Percentiles rank a stretch among this genome's conserved stretches.
These are phyloP conservation scores for Sarcophaga rosellei DNA, from an alignment of 2,888 invertebrate species.

Conservation along the genomic window DNA sequence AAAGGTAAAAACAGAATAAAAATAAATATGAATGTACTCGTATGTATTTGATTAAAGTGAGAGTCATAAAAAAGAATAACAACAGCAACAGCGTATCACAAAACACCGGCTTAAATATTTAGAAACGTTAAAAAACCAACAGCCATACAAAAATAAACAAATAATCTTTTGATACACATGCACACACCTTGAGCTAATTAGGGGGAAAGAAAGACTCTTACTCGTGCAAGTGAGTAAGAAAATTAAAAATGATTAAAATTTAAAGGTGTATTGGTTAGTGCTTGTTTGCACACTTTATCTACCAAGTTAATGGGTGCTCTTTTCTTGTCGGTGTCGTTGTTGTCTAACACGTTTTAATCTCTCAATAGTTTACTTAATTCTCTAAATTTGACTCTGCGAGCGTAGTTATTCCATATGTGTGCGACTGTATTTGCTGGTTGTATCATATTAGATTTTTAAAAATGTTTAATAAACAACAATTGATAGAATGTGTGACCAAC, in stretches of 20 bases:
- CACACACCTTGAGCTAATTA: slow-evolving; percentile 29
- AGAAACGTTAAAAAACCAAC: slow-evolving; percentile 38
- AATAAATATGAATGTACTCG: slow-evolving; percentile 12
- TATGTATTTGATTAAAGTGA: slow-evolving; percentile 57
- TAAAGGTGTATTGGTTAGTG: neutral
- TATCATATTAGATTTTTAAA: slow-evolving; percentile 46
- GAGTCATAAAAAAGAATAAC: slow-evolving; percentile 51
- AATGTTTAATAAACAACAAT: slow-evolving; percentile 54
- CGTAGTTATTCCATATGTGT: neutral
- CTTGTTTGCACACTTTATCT: slow-evolving; percentile 42
- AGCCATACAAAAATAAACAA: slow-evolving; percentile 11
- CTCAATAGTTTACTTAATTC: neutral
- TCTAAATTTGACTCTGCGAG: neutral
- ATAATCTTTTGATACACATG: neutral
- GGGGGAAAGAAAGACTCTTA: neutral
- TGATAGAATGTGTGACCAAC: slow-evolving; percentile 30
- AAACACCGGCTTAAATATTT: slow-evolving; percentile 47
- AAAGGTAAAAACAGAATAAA: slow-evolving; percentile 11
- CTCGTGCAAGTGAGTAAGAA: neutral
- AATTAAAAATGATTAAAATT: neutral
- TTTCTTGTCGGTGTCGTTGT: neutral
- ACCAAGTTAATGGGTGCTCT: slow-evolving; percentile 17
- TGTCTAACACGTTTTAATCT: slow-evolving; percentile 55
- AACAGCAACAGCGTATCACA: neutral
- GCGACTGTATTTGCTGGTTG: slow-evolving; percentile 20